Evolutionary conservation across 2,797 vertebrate genomes (phyloP), one percentile per base, ranked within the genome.

Genomic region (Anabas testudineus): DNA sequence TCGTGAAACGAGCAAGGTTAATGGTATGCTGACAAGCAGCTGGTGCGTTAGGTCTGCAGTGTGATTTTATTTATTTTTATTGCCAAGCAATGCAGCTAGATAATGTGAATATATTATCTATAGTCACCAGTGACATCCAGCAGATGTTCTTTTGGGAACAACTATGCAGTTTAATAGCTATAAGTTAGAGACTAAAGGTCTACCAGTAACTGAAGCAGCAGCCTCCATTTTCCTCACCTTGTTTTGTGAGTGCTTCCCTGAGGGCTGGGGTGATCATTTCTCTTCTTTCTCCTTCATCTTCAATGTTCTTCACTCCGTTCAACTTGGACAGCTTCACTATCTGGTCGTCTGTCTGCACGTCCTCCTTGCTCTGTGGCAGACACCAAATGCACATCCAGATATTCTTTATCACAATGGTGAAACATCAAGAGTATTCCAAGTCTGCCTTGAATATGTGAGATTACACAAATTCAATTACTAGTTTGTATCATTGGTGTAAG

Each of bases 251-350:
- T 0, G 95, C 94, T 7, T 95, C 92, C 71, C 95, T 94, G 16
- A 99, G 94, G 22, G 96, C 94, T 0, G 96, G 95, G 0, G 97
- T 99, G 74, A 99, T 95, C 97, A 99, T 98, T 80, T 97, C 96
- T 81, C 96, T 91, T 68, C 84, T 83, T 43, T 95, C 96, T n/a
- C 41, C 78, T 46, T 89, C 92, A 36, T 90, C 82, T 49, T 84
- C 88, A 18, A 13, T 71, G 80, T 86, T 92, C 76, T 80, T 92
- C 83, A 80, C 48, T 1, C 62, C 52, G 0, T 93, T 92, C 66
- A 87, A 53, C 64, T 71, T 86, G 70, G 88, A 84, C 21, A 88
- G 67, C 48, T 78, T 93, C 24, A 61, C 85, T 85, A 77, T 85
- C 62, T 62, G 86, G 19, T 51, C 69, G 12, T 84, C 89, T 47